Percentiles rank a stretch among this genome's conserved stretches.
Evolutionary conservation across 2,113 vertebrate genomes (phyloP).

Genomic region (Empidonax alnorum): DNA sequence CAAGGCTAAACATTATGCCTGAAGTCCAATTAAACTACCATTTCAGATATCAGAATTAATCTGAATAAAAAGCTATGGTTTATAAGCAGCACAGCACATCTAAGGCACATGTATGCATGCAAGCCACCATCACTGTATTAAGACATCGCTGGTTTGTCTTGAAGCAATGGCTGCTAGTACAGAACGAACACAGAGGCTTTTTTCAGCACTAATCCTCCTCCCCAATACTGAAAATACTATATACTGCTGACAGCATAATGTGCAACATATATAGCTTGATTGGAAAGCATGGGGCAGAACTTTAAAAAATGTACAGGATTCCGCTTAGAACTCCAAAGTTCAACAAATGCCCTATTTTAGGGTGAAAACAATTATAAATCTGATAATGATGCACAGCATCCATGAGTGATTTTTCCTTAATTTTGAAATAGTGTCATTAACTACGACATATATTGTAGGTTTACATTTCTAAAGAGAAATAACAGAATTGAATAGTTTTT

Average conservation of each 20-base stretch:
- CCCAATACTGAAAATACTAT: constrained; percentile 68
- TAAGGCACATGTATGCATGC: constrained; percentile 80
- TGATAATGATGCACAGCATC: constrained; percentile 86
- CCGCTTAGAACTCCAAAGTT: constrained; percentile 85
- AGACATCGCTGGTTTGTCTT: constrained; percentile 54
- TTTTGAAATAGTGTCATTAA: constrained; percentile 80
- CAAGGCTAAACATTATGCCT: constrained; percentile 70
- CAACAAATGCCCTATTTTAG: constrained; percentile 87
- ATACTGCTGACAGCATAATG: constrained; percentile 69
- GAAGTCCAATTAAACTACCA: constrained; percentile 62
- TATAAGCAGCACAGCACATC: constrained; percentile 76
- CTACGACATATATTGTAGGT: constrained; percentile 81
- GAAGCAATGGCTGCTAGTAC: constrained; percentile 68
- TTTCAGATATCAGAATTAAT: constrained; percentile 65
- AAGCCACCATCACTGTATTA: constrained; percentile 71
- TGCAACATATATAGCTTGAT: constrained; percentile 75
- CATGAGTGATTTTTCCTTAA: constrained; percentile 78
- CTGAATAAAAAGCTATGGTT: constrained; percentile 71
- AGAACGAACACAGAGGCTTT: constrained; percentile 61
- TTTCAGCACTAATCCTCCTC: constrained; percentile 69
- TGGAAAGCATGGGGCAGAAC: constrained; percentile 79
- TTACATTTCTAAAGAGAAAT: constrained; percentile 89
- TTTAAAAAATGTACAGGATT: constrained; percentile 80
- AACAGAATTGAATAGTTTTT: constrained; percentile 77
- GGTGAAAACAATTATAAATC: constrained; percentile 83